phyloP scores from a whole-genome alignment of 1,140 invertebrate genomes.

The Drepana arcuata region DNA sequence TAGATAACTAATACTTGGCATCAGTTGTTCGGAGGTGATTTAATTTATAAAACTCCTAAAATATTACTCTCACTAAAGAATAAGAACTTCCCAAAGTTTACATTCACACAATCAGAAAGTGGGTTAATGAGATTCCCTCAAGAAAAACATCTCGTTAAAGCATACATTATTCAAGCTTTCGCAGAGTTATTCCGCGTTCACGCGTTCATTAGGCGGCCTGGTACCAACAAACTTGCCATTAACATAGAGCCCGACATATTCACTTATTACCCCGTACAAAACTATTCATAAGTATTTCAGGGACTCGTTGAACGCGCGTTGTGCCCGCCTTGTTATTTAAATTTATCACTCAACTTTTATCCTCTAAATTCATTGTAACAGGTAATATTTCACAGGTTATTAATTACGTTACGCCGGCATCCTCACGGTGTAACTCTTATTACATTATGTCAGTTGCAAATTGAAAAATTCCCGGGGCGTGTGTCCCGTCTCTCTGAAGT shows the following conservation, averaged over 20 bases:
- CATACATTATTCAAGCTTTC: constrained; percentile 70
- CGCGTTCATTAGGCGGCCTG: constrained; percentile 63
- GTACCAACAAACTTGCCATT: constrained; percentile 57
- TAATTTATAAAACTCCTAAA: constrained; percentile 37
- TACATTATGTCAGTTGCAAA: constrained; percentile 70
- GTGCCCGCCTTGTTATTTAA: constrained; percentile 58
- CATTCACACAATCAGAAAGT: constrained; percentile 67
- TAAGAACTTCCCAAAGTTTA: constrained; percentile 61
- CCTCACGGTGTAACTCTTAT: constrained; percentile 67
- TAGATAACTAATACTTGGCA: too few species aligned
- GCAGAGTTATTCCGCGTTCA: constrained; percentile 65
- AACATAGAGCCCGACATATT: constrained; percentile 39
- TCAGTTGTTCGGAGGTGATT: constrained; percentile 31
- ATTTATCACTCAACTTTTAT: constrained; percentile 72
- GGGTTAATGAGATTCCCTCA: constrained; percentile 68
- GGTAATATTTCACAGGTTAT: constrained; percentile 70
- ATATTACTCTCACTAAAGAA: constrained; percentile 38
- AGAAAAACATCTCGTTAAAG: constrained; percentile 71
- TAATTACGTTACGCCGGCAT: constrained; percentile 65
- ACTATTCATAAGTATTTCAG: constrained; percentile 67
- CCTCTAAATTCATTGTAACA: constrained; percentile 68
- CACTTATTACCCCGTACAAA: constrained; percentile 52
- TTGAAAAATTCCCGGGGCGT: constrained; percentile 71
- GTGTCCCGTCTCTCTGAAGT: constrained; percentile 67
- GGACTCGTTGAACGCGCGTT: constrained; percentile 16